A percentile compares a stretch with the other conserved stretches of the same genome.
Conservation (phyloP, 2,888 invertebrate genomes). For the Drosophila eohydei region DNA sequence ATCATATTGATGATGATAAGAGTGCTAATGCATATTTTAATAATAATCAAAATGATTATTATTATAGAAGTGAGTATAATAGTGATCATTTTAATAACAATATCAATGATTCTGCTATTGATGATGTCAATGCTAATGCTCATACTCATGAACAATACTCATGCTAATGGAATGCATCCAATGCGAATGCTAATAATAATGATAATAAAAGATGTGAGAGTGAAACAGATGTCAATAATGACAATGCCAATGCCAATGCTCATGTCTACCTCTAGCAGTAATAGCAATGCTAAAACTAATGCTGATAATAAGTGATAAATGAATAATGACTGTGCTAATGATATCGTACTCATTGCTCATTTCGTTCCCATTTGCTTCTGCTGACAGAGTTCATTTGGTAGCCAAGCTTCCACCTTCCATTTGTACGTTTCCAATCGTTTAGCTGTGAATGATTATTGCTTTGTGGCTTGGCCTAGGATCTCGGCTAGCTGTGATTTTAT, state of each 20-base stretch:
- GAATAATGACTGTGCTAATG: background rate
- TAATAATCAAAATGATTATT: too few species aligned
- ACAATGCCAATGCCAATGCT: background rate
- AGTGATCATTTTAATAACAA: too few species aligned
- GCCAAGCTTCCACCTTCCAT: background rate
- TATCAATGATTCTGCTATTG: too few species aligned
- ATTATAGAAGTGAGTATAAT: too few species aligned
- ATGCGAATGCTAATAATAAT: too few species aligned
- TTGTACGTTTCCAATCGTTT: background rate
- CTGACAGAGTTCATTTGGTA: background rate
- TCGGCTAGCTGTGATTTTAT: conserved; percentile 46
- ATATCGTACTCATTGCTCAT: background rate
- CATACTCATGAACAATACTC: background rate
- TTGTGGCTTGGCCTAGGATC: conserved; percentile 22
- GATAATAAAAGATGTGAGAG: too few species aligned
- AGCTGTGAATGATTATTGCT: conserved; percentile 36
- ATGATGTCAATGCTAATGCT: too few species aligned
- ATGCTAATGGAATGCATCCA: too few species aligned
- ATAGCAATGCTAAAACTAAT: background rate
- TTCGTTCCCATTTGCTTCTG: background rate
- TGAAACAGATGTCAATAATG: too few species aligned
- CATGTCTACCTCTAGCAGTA: background rate
- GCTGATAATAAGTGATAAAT: background rate
- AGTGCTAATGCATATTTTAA: too few species aligned
- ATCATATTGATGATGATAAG: background rate